Evolutionary conservation across 2,797 vertebrate genomes (phyloP).

Genomic region (Pipistrellus nathusii): DNA sequence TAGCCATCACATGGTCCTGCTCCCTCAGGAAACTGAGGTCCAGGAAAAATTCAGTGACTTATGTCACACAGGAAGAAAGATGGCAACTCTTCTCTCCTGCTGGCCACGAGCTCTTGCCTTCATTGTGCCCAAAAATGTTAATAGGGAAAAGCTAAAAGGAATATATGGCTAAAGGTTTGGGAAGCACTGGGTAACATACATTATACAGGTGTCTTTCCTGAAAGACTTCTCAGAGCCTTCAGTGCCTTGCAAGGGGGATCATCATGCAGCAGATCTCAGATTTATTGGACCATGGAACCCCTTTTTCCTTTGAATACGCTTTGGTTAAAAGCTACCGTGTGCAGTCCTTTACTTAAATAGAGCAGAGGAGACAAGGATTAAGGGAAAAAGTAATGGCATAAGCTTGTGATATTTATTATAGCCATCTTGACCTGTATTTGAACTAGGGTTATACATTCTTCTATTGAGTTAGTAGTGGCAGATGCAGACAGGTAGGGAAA

Average conservation of each 20-base stretch:
- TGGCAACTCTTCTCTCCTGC: not conserved
- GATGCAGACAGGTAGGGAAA: constrained; percentile 33
- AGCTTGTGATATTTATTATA: constrained; percentile 43
- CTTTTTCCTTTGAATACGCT: not conserved
- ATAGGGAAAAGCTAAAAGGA: not conserved
- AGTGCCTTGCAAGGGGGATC: not conserved
- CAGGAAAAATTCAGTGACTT: not conserved
- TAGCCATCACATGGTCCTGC: not conserved
- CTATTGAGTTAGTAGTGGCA: constrained; percentile 56
- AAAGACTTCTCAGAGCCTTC: not conserved
- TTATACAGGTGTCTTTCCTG: not conserved
- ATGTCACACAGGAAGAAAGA: not conserved
- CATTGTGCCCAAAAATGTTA: not conserved
- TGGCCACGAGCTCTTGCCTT: not conserved
- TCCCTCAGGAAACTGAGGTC: not conserved
- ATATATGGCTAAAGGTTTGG: not conserved
- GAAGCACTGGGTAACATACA: not conserved
- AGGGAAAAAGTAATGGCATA: constrained; percentile 16
- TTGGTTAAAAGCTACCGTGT: constrained; percentile 2
- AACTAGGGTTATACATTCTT: constrained; percentile 56
- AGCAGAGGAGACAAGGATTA: not conserved
- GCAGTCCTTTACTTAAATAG: not conserved
- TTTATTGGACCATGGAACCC: not conserved
- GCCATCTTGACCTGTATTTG: constrained; percentile 68
- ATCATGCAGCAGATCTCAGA: not conserved